phyloP scores from a whole-genome alignment of 1,140 invertebrate species.

The Drosophila malerkotliana region DNA sequence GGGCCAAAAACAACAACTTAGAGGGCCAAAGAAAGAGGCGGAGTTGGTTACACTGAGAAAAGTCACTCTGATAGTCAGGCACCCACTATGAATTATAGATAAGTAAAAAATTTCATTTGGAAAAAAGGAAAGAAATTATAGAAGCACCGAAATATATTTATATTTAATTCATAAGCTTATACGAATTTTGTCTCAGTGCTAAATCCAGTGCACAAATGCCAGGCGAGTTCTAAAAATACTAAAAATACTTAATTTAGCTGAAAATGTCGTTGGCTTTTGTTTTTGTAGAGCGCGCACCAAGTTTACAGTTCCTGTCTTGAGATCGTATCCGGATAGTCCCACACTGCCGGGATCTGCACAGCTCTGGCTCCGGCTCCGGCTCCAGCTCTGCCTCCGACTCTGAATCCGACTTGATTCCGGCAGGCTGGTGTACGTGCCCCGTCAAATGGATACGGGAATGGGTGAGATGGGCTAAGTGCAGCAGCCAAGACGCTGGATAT shows the following conservation, averaged over 20 bases:
- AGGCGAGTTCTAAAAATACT: slow-evolving; percentile 74
- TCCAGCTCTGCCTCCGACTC: neutral
- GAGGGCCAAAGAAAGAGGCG: slow-evolving; percentile 8
- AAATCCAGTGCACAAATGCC: slow-evolving; percentile 36
- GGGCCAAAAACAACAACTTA: neutral
- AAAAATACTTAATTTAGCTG: slow-evolving; percentile 81
- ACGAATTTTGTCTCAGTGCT: neutral
- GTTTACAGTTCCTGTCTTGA: slow-evolving; percentile 44
- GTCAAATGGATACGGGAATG: slow-evolving; percentile 29
- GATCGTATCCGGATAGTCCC: slow-evolving; percentile 29
- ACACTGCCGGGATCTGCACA: neutral
- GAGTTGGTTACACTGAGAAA: too few species aligned
- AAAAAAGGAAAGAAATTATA: too few species aligned
- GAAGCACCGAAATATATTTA: too few species aligned
- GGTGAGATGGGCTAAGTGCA: slow-evolving; percentile 21
- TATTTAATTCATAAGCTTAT: neutral
- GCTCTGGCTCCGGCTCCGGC: neutral
- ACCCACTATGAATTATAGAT: too few species aligned
- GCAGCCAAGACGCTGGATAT: slow-evolving; percentile 16
- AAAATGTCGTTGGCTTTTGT: slow-evolving; percentile 79
- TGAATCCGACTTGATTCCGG: slow-evolving; percentile 12
- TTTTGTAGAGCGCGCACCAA: slow-evolving; percentile 56
- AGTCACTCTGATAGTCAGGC: too few species aligned
- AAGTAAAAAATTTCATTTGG: too few species aligned
- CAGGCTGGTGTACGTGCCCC: slow-evolving; percentile 63